Evolutionary conservation across 2,888 invertebrate species (phyloP).

Genomic region (Agonopterix arenella): DNA sequence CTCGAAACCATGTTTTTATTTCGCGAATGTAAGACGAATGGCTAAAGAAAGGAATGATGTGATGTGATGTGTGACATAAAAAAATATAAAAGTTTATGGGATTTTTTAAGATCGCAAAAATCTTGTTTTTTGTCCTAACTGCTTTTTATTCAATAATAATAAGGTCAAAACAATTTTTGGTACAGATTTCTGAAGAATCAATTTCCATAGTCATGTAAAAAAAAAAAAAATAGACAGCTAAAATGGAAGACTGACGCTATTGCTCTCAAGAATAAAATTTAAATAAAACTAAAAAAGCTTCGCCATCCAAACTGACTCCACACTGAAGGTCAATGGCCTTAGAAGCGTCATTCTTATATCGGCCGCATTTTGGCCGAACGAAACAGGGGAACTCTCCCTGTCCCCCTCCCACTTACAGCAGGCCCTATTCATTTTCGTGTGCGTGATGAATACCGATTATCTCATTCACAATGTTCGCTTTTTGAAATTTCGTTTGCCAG

Average conservation of each 20-base stretch:
- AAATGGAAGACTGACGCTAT: too few species aligned
- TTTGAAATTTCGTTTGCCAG: slow-evolving; percentile 55
- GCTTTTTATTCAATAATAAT: too few species aligned
- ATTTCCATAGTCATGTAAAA: too few species aligned
- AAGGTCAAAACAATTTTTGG: too few species aligned
- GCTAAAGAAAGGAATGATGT: slow-evolving; percentile 10
- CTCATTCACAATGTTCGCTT: slow-evolving; percentile 55
- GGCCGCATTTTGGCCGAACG: slow-evolving; percentile 69
- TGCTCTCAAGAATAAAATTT: slow-evolving; percentile 8
- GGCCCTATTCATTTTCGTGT: slow-evolving; percentile 58
- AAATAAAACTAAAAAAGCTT: slow-evolving; percentile 27
- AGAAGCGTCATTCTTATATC: slow-evolving; percentile 73
- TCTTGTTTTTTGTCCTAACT: too few species aligned
- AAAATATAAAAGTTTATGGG: neutral
- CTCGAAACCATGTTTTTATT: slow-evolving; percentile 39
- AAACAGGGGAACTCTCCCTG: slow-evolving; percentile 46
- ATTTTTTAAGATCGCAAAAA: too few species aligned
- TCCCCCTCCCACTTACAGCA: slow-evolving; percentile 44
- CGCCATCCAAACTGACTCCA: slow-evolving; percentile 37
- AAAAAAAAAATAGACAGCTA: too few species aligned
- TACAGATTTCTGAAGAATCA: too few species aligned
- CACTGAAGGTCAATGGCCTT: slow-evolving; percentile 61
- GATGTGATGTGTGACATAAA: neutral
- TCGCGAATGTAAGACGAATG: slow-evolving; percentile 34
- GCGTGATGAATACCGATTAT: slow-evolving; percentile 71